Base-by-base conservation (phyloP, 2,888 invertebrate species). In the Pyrrhosoma nymphula region DNA sequence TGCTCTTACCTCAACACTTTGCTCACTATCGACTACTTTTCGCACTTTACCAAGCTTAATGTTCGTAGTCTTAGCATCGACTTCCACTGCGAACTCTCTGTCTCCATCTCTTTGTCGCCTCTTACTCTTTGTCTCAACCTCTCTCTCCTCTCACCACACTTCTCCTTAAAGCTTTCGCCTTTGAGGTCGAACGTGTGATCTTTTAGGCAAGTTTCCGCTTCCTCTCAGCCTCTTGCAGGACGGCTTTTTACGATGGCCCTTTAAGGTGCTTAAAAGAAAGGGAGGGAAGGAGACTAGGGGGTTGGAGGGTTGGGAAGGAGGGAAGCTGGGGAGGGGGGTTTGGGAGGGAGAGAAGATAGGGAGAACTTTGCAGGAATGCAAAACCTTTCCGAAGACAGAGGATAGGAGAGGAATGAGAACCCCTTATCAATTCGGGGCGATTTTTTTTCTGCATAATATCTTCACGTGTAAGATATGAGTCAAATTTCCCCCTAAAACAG, bases 191-290 rank as follows among this genome's bases (percentile, higher is more conserved):
- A 18, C 30, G 82, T 82, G 30, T 82, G 82, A 35, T 82, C 82
- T 35, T 82, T 82, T 82, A 82, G 82, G 35, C 35, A 82, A 82
- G 82, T 82, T 82, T 35, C 82, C 35, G 35, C 14, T 82, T 82
- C 18, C 35, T 82, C 82, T 14, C 82, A 30, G 82, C 14, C 82
- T 35, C 16, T 82, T 14, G 82, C 82, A 30, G 82, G 82, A 16
- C 82, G 35, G 82, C 35, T 35, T 82, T 60, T 82, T 82, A 35
- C 35, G 26, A 82, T 35, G 82, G 82, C 35, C 35, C 82, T 82
- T 82, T 82, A 82, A 82, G 82, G 35, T 35, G 82, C 82, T 82
- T 82, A 82, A 82, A 82, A 82, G 69, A 69, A n/a, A 69, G 35
- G 82, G 35, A 30, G 82, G 82, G 35, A 8, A 0, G 16, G 60